phyloP scores from a whole-genome alignment of 1,140 invertebrate species.

The Drosophila nannoptera region DNA sequence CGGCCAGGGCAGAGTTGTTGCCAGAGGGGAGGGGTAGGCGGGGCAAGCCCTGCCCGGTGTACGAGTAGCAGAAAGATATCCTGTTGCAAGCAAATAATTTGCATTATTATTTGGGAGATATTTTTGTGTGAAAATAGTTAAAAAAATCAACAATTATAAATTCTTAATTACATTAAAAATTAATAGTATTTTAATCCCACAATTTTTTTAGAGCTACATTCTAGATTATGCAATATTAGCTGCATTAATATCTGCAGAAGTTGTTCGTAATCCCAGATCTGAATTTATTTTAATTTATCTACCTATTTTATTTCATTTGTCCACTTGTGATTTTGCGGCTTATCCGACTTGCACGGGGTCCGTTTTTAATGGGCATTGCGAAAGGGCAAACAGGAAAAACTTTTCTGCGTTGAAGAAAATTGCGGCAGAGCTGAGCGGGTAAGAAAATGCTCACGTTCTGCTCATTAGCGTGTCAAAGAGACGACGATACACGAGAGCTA shows the following conservation, averaged over 20 bases:
- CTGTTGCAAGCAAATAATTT: background rate
- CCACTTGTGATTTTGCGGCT: background rate
- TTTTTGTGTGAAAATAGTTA: background rate
- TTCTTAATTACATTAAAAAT: background rate
- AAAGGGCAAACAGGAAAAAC: slow-evolving; percentile 2
- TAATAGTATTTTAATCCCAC: background rate
- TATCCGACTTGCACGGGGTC: background rate
- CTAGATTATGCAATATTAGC: too few relatives aligned
- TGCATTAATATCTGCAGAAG: too few relatives aligned
- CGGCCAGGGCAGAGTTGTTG: slow-evolving; percentile 15
- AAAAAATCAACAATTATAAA: too few relatives aligned
- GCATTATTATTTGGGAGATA: background rate
- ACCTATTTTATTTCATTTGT: background rate
- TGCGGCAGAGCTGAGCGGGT: slow-evolving; percentile 20
- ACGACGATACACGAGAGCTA: background rate
- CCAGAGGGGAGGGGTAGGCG: slow-evolving; percentile 5
- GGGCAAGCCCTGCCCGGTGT: too few relatives aligned
- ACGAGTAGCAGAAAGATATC: background rate
- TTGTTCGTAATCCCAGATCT: too few relatives aligned
- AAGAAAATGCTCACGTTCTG: slow-evolving; percentile 45
- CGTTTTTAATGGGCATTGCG: background rate
- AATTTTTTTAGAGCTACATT: too few relatives aligned
- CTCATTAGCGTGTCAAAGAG: slow-evolving; percentile 57
- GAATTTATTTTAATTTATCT: too few relatives aligned
- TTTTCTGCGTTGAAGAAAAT: slow-evolving; percentile 15